Base-by-base conservation (phyloP, 2,113 vertebrate genomes). In the Oreochromis spilurus region DNA sequence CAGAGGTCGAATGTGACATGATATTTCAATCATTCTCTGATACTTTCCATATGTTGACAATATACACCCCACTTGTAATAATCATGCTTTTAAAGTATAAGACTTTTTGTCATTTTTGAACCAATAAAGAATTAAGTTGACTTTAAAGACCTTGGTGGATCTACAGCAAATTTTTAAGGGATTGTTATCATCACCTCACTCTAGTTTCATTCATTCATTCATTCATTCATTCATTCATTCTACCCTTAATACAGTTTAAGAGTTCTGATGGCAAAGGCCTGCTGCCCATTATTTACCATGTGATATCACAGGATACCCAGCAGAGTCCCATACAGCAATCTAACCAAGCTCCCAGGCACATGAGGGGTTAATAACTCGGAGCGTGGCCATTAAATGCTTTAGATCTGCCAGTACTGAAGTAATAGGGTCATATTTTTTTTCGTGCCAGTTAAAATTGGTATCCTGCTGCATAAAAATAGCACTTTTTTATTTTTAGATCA, bases 1-100 rank as follows among this genome's bases (percentile, higher is more conserved):
- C 0, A 2, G 17, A 65, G 31, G 17, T 65, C 19, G 4, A 38
- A 38, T 0, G 19, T 38, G 34, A n/a, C 60, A 65, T 65, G 0
- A 65, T 65, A 38, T 65, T 38, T 65, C 17, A 65, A 38, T 62
- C 17, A 7, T 65, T 65, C 34, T n/a, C 34, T 65, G 31, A 11
- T 38, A 12, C 31, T 65, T 65, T 38, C 31, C 60, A 65, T 38
- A 65, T 65, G 34, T n/a, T 65, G 60, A 65, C 31, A 65, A 38
- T 65, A 13, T 38, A 38, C 19, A n/a, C 34, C 31, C 4, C 31
- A 13, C 31, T 65, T 65, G 60, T 65, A 65, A 65, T 65, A n/a
- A 65, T 38, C 60, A 36, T 7, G 60, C 31, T n/a, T 65, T 65
- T 36, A 36, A 36, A 62, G 31, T 62, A 62, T 31, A 65, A n/a